A percentile compares a stretch with the other conserved stretches of the same genome.
Evolutionary conservation across 2,113 vertebrate species (phyloP).

Genomic region (Antechinus flavipes): DNA sequence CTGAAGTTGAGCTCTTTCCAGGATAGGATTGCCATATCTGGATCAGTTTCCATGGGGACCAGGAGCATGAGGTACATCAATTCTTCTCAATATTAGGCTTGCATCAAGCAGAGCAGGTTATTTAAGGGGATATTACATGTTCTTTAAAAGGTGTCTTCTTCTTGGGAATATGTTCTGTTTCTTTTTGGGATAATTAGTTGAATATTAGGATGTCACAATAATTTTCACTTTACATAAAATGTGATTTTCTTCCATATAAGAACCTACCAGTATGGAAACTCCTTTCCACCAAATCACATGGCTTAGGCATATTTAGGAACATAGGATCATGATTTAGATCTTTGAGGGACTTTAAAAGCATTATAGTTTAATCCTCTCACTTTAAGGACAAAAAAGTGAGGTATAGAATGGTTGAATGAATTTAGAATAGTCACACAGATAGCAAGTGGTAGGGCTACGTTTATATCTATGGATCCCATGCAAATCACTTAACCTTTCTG

Average conservation of each 20-base stretch:
- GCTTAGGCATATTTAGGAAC: not conserved
- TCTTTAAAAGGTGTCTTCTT: not conserved
- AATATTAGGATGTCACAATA: not conserved
- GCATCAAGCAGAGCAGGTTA: not conserved
- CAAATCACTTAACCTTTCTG: not conserved
- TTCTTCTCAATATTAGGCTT: not conserved
- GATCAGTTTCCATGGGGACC: not conserved
- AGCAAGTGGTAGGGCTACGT: not conserved
- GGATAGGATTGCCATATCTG: not conserved
- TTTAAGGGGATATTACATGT: not conserved
- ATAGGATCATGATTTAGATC: not conserved
- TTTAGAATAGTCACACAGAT: not conserved
- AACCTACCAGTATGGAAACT: not conserved
- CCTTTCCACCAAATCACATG: not conserved
- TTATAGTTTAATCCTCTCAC: not conserved
- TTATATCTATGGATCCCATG: not conserved
- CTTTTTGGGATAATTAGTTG: not conserved
- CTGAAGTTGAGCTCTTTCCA: not conserved
- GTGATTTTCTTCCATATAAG: not conserved
- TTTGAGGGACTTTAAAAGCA: not conserved
- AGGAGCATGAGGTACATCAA: not conserved
- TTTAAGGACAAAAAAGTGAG: not conserved
- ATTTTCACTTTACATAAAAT: not conserved
- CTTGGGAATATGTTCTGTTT: not conserved
- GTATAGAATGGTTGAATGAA: not conserved